Percentiles rank a stretch among this genome's conserved stretches.
Conservation (phyloP, 2,888 invertebrate genomes). For the Druceiella hillmani region DNA sequence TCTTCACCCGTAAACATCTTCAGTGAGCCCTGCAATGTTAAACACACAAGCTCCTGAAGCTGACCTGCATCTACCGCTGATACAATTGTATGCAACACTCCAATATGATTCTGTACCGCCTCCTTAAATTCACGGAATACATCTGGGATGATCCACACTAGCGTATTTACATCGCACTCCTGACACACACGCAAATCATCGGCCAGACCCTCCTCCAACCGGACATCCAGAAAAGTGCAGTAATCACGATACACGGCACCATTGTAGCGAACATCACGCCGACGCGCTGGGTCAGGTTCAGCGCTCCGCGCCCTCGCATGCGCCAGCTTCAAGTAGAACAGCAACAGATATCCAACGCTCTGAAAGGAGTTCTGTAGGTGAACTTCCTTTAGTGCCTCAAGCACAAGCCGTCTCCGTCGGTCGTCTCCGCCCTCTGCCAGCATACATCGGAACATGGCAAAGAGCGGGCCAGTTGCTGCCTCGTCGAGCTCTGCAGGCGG, state of each 20-base stretch:
- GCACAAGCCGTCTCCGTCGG: slow-evolving; percentile 69
- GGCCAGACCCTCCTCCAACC: slow-evolving; percentile 66
- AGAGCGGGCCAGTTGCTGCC: slow-evolving; percentile 73
- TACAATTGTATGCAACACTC: slow-evolving; percentile 83
- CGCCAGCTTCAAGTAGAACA: slow-evolving; percentile 83
- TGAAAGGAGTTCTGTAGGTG: slow-evolving; percentile 59
- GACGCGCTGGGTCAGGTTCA: slow-evolving; percentile 48
- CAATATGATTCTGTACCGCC: slow-evolving; percentile 81
- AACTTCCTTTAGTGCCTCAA: slow-evolving; percentile 78
- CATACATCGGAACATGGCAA: slow-evolving; percentile 81
- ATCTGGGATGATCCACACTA: slow-evolving; percentile 91
- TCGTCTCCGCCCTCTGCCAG: slow-evolving; percentile 67
- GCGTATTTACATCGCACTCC: slow-evolving; percentile 80
- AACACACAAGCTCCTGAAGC: slow-evolving; percentile 85
- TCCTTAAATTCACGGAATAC: slow-evolving; percentile 87
- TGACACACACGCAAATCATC: slow-evolving; percentile 85
- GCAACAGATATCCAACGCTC: slow-evolving; percentile 75
- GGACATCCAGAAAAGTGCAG: slow-evolving; percentile 73
- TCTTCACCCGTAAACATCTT: slow-evolving; percentile 78
- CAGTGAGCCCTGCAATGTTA: slow-evolving; percentile 83
- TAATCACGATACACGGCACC: slow-evolving; percentile 84
- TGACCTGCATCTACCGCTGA: slow-evolving; percentile 87
- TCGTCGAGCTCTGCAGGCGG: slow-evolving; percentile 55
- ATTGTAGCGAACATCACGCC: slow-evolving; percentile 65
- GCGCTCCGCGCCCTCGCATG: slow-evolving; percentile 51